Percentiles rank a stretch among this genome's conserved stretches.
phyloP scores from a whole-genome alignment of 2,113 vertebrate species.

The Coracopsis vasa region DNA sequence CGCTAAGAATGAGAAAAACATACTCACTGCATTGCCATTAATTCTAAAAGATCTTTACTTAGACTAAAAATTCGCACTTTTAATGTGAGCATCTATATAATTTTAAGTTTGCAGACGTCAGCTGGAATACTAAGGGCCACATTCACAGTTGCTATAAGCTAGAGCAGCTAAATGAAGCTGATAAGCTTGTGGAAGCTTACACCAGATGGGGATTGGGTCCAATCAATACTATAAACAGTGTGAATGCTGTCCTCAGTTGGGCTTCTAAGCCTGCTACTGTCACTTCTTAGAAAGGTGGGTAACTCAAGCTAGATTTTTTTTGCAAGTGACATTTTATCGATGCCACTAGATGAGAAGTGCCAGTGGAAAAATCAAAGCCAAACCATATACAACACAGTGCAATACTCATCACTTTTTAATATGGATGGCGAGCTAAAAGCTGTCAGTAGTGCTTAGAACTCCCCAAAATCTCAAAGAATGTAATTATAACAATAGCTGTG shows the following conservation, averaged over 20 bases:
- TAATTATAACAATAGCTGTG: not conserved
- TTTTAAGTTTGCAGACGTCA: conserved; percentile 1
- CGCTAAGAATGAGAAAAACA: not conserved
- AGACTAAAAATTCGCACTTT: not conserved
- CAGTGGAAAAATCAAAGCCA: not conserved
- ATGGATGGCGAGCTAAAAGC: not conserved
- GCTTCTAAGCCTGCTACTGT: not conserved
- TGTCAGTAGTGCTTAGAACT: not conserved
- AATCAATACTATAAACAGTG: not conserved
- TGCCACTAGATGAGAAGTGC: not conserved
- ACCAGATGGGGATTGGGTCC: not conserved
- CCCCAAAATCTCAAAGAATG: not conserved
- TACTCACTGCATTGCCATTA: not conserved
- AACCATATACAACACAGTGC: not conserved
- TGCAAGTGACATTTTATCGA: not conserved
- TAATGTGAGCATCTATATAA: not conserved
- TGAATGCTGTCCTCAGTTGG: not conserved
- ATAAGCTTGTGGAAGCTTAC: not conserved
- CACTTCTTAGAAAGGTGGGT: not conserved
- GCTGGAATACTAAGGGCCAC: not conserved
- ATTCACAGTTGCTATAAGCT: not conserved
- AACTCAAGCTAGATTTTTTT: not conserved
- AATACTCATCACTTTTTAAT: not conserved
- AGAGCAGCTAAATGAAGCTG: not conserved
- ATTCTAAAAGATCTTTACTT: not conserved